These are phyloP conservation scores for Rhynchomys soricoides DNA, from an alignment of 2,113 vertebrate genomes.

Conservation along the genomic window DNA sequence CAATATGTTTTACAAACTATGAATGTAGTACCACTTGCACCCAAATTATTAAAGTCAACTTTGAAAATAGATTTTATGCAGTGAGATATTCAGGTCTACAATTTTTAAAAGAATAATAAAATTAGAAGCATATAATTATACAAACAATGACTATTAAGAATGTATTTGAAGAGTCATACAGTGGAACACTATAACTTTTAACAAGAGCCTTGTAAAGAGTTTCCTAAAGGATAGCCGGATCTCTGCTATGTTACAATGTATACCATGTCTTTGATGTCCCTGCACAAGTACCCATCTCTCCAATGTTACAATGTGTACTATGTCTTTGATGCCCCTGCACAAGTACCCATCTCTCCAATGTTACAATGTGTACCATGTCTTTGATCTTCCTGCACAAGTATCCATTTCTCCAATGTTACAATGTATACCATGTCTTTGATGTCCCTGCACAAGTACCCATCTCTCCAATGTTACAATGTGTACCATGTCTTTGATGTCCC, in stretches of 20 bases:
- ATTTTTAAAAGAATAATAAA: slow-evolving; percentile 41
- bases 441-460: background rate
- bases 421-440: background rate
- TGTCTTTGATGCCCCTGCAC: background rate
- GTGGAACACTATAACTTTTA: background rate
- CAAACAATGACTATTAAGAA: background rate
- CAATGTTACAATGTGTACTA: background rate
- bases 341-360: background rate
- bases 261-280: background rate
- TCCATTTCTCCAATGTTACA: background rate
- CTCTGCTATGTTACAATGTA: background rate
- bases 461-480: background rate
- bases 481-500: background rate
- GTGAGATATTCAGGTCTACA: slow-evolving; percentile 6
- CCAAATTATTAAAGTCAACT: slow-evolving; percentile 1
- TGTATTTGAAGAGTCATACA: background rate
- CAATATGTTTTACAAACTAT: background rate
- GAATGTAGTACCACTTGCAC: background rate
- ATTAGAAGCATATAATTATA: background rate
- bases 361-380: background rate
- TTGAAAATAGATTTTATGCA: background rate
- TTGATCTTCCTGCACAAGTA: background rate
- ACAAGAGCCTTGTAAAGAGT: slow-evolving; percentile 18
- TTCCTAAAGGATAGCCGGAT: background rate
- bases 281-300: background rate